Conservation (phyloP, 2,888 invertebrate species). For the Torymus texanus region DNA sequence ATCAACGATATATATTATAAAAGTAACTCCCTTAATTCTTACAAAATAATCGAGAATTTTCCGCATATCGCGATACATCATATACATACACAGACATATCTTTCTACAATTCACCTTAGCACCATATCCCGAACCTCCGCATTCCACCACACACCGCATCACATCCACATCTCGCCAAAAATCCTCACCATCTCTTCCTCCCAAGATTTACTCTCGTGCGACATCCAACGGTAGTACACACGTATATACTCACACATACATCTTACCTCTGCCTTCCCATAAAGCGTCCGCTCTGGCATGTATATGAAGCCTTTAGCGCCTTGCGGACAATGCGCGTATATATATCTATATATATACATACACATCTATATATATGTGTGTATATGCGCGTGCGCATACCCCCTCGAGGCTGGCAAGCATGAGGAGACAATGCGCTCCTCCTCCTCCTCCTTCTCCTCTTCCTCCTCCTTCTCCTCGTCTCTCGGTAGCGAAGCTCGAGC, state of each 20-base stretch:
- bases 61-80: too few relatives aligned
- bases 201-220: conserved; percentile 42
- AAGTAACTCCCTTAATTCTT: too few relatives aligned
- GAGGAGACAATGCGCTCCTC: conserved; percentile 61
- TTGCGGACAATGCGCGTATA: conserved; percentile 65
- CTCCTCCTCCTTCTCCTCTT: neutral
- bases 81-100: too few relatives aligned
- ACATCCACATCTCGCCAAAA: too few relatives aligned
- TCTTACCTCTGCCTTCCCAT: neutral
- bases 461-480: neutral
- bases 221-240: neutral
- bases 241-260: too few relatives aligned
- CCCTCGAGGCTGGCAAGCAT: conserved; percentile 32
- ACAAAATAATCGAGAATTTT: too few relatives aligned
- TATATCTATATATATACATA: neutral
- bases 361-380: too few relatives aligned
- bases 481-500: conserved; percentile 7
- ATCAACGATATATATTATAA: too few relatives aligned
- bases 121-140: too few relatives aligned
- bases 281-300: conserved; percentile 60
- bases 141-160: too few relatives aligned
- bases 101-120: too few relatives aligned
- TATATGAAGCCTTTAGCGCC: conserved; percentile 71
- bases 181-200: conserved; percentile 2
- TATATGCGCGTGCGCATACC: neutral